A percentile compares a stretch with the other conserved stretches of the same genome.
These are phyloP conservation scores for Tetramorium simillimum DNA, from an alignment of 1,140 invertebrate genomes.

Conservation along the genomic window DNA sequence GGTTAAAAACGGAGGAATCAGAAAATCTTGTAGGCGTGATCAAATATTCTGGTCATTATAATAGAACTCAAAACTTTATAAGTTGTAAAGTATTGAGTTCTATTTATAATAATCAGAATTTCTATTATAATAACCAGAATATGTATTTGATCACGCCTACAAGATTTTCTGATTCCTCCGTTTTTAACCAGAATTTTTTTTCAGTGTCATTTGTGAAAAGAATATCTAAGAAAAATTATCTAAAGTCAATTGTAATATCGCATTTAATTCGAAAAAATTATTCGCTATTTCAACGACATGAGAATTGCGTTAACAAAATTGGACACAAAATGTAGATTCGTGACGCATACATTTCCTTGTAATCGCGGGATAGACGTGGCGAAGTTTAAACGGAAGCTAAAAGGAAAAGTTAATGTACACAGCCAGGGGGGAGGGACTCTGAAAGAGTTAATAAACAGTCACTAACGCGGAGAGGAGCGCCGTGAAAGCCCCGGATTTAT, in stretches of 20 bases:
- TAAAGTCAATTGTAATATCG: not conserved
- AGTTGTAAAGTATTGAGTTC: too few relatives aligned
- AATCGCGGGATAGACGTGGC: not conserved
- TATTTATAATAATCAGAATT: too few relatives aligned
- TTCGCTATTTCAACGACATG: not conserved
- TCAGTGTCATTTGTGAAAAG: not conserved
- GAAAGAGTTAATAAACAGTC: slow-evolving; percentile 31
- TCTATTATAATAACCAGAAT: too few relatives aligned
- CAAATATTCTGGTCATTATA: too few relatives aligned
- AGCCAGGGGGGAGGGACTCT: not conserved
- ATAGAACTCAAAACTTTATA: too few relatives aligned
- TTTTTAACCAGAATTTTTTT: too few relatives aligned
- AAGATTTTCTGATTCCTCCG: too few relatives aligned
- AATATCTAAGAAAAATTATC: not conserved
- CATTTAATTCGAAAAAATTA: not conserved
- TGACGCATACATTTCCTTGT: not conserved
- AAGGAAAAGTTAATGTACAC: not conserved
- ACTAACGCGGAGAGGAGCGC: not conserved
- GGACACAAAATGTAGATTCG: not conserved
- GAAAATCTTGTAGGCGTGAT: too few relatives aligned
- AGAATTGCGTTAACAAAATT: not conserved
- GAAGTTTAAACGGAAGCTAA: slow-evolving; percentile 2
- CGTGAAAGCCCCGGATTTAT: slow-evolving; percentile 38
- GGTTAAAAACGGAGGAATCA: too few relatives aligned
- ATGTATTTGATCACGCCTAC: too few relatives aligned